phyloP scores from a whole-genome alignment of 2,888 invertebrate genomes.

The Brenthis daphne region DNA sequence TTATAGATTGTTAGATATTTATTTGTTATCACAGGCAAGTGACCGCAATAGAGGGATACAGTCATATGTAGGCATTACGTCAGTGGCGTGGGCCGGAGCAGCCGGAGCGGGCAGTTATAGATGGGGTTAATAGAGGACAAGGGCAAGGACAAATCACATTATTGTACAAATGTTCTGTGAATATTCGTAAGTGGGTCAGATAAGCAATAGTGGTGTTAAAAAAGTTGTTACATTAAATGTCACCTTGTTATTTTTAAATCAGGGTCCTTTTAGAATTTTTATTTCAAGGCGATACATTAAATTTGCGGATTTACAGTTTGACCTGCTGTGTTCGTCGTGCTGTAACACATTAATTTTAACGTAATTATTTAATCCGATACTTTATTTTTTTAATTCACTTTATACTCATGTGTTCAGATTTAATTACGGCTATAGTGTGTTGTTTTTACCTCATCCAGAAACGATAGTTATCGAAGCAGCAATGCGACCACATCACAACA shows the following conservation, averaged over 20 bases:
- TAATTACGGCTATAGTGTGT: background rate
- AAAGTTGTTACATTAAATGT: conserved; percentile 1
- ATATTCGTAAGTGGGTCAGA: conserved; percentile 8
- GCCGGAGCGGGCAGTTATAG: background rate
- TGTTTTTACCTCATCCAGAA: conserved; percentile 27
- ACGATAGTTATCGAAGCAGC: conserved; percentile 10
- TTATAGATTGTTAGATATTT: background rate
- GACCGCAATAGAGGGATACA: background rate
- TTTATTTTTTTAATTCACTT: too few relatives aligned
- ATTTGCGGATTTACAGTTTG: conserved; percentile 5
- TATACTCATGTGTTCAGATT: background rate
- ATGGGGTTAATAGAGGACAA: conserved; percentile 18
- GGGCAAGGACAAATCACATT: conserved; percentile 21
- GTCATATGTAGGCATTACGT: conserved; percentile 11
- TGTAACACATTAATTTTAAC: background rate
- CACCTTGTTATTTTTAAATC: background rate
- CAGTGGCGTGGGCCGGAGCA: conserved; percentile 17
- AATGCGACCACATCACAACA: conserved; percentile 15
- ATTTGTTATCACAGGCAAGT: background rate
- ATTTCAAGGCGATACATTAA: conserved; percentile 4
- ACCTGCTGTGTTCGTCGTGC: background rate
- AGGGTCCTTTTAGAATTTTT: background rate
- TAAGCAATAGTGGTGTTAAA: background rate
- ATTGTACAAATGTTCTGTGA: background rate
- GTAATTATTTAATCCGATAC: too few relatives aligned